Evolutionary conservation across 1,140 invertebrate genomes (phyloP), one percentile per base, ranked within the genome.

Genomic region (Bombus breviceps): DNA sequence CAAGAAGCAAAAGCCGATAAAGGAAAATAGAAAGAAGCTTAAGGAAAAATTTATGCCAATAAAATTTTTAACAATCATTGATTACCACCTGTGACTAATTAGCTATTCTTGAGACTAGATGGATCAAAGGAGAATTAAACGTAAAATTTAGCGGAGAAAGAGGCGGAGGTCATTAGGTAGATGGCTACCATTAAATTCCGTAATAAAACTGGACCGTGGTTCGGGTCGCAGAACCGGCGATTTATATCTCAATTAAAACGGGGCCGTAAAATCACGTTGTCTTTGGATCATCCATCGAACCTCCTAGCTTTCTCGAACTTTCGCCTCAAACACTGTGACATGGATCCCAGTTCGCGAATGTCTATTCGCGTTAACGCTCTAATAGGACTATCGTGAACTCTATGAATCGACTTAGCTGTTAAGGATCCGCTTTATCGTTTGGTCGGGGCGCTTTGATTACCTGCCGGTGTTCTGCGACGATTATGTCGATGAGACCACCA

Each of bases 201-300:
- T 79, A 86, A 86, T 82, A 59, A 89, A 88, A 89, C 76, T 88
- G 83, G 62, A 89, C 75, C 78, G 78, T 86, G 79, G 66, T 53
- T 86, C 32, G 43, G 69, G 66, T 64, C 39, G 43, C 71, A 32
- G 47, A 12, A n/a, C 64, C 43, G 43, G 64, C 79, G 78, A 88
- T 89, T 89, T 86, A 88, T 88, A 88, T 82, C 71, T 69, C 78
- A 78, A 89, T 89, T 89, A 88, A 89, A 88, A 81, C 57, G 32
- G 73, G 73, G 9, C 37, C 13, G 22, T 15, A 64, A 64, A 41
- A 41, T 66, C 34, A 47, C 59, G 34, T 64, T 28, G 68, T 59
- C 62, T 69, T 72, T 81, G 77, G 74, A 89, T 86, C 74, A 76
- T 22, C 10, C 10, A 4, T 39, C 34, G 22, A 89, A 69, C 78